A percentile compares a stretch with the other conserved stretches of the same genome.
These are phyloP conservation scores for Dasyprocta punctata DNA, from an alignment of 2,113 vertebrate genomes.

Conservation along the genomic window DNA sequence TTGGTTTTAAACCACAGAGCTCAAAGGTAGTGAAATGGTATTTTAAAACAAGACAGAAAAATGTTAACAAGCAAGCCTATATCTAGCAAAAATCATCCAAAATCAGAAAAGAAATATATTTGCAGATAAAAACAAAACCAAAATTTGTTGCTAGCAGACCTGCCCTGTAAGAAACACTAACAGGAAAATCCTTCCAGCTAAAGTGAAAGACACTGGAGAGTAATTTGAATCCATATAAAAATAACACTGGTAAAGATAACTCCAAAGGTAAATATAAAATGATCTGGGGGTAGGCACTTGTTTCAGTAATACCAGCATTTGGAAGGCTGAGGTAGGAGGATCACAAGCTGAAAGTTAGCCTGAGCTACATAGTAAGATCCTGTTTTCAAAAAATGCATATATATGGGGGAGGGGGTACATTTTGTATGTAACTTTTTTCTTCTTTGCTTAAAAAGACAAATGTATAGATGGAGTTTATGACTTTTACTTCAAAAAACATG, in stretches of 20 bases:
- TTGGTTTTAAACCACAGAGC: neutral
- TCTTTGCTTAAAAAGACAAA: conserved; percentile 21
- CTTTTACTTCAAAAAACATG: neutral
- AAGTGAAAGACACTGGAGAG: neutral
- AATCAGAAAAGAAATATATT: neutral
- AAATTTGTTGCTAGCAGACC: neutral
- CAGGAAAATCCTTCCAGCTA: neutral
- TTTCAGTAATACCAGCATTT: neutral
- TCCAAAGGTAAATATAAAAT: neutral
- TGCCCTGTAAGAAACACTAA: neutral
- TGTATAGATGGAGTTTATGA: neutral
- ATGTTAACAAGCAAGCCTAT: neutral
- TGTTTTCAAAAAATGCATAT: neutral
- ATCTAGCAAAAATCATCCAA: neutral
- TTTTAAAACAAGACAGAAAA: neutral
- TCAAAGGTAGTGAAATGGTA: neutral
- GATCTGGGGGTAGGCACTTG: neutral
- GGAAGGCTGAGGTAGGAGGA: neutral
- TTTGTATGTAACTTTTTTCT: neutral
- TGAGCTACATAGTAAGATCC: neutral
- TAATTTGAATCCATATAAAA: neutral
- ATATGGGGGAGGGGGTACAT: neutral
- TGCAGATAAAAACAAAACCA: neutral
- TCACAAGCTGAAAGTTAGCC: neutral
- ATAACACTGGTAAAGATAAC: neutral